Conservation (phyloP, 2,113 vertebrate species). For the Psittacara wagleri region DNA sequence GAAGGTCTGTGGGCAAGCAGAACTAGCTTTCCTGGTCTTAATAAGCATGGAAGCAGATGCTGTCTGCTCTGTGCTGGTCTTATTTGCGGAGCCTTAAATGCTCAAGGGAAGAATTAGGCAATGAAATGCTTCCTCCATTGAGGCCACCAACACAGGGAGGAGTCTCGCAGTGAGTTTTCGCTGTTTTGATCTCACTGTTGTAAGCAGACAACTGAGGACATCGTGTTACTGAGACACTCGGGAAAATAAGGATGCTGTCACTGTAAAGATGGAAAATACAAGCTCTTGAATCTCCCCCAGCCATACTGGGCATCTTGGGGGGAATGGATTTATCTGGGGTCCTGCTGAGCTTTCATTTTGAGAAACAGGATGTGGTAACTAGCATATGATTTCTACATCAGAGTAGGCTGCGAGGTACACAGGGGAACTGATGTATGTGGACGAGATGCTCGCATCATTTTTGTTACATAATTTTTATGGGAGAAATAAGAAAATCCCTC, state of each 20-base stretch:
- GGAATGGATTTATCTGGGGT: not conserved
- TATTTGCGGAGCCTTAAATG: slow-evolving; percentile 6
- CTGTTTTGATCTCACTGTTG: not conserved
- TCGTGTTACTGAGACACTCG: rapidly evolving
- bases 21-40: slow-evolving; percentile 27
- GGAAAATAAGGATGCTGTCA: not conserved
- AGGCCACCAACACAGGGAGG: not conserved
- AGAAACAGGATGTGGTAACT: not conserved
- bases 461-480: not conserved
- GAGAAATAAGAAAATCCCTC: not conserved
- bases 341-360: not conserved
- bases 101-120: slow-evolving; percentile 16
- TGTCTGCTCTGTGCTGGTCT: not conserved
- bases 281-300: not conserved
- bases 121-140: not conserved
- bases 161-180: not conserved
- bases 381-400: not conserved
- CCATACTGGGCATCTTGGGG: rapidly evolving
- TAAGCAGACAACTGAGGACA: not conserved
- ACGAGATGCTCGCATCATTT: not conserved
- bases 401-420: too few relatives aligned
- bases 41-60: not conserved
- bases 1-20: not conserved
- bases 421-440: not conserved
- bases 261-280: not conserved